Base-by-base conservation (phyloP, 2,797 vertebrate species). In the Takifugu rubripes region DNA sequence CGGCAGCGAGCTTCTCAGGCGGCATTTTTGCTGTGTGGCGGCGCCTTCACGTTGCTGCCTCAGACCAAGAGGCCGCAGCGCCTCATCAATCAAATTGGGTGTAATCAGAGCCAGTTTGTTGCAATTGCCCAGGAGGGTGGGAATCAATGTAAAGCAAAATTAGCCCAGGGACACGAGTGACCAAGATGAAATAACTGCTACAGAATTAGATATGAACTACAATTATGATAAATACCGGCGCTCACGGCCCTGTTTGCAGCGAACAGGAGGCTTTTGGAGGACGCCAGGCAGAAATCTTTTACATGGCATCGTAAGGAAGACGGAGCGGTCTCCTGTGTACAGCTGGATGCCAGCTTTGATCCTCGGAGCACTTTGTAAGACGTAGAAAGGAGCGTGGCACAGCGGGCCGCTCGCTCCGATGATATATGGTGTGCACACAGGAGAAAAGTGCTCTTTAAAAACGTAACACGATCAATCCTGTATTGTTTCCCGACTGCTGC, bases 111-210 rank as follows among this genome's bases (percentile, higher is more conserved):
- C 58, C 70, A 73, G 82, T 78, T 82, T 84, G 69, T 72, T 57
- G 67, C 75, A 86, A 86, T 86, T 31, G 70, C 83, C 71, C 68
- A 63, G 82, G 79, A 86, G 81, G 72, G 70, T 50, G 65, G 43
- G 43, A 76, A 86, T 87, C 79, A 81, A 84, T 87, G 84, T 77
- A 76, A 76, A 76, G 81, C 75, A 69, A 84, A 86, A 85, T 83
- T 79, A 82, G 77, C 75, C 74, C 46, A 7, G 68, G 70, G 75
- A 82, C 66, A 66, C 71, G 80, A 82, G 50, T 83, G 81, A 82
- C 79, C 79, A 77, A 84, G 83, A 87, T 82, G 61, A 81, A 84
- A 79, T 73, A 80, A 83, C 78, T 61, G 64, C 56, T 64, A 56
- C 48, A 67, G 66, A 73, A 69, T 75, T 81, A 59, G 61, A 80